Percentiles rank a stretch among this genome's conserved stretches.
These are phyloP conservation scores for Morone chrysops DNA, from an alignment of 2,113 vertebrate genomes.

Conservation along the genomic window DNA sequence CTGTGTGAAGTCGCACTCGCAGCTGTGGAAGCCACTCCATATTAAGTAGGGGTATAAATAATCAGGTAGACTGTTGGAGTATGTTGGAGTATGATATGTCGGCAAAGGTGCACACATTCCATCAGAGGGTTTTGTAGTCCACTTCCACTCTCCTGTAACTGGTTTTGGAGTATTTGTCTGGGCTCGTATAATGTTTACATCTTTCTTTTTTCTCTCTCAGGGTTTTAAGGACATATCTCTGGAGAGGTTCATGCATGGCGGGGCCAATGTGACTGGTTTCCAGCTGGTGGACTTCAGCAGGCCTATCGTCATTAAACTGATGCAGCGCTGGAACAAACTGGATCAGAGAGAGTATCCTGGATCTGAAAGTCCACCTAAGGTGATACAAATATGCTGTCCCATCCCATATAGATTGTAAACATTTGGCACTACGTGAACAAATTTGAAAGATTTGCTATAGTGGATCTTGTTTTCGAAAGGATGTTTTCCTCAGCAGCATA, in stretches of 20 bases:
- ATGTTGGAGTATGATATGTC: conserved; percentile 10
- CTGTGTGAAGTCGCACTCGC: conserved; percentile 36
- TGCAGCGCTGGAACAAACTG: conserved; percentile 99
- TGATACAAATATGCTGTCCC: conserved; percentile 64
- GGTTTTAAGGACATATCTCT: conserved; percentile 99
- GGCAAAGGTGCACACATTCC: neutral
- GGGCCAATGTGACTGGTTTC: conserved; percentile 98
- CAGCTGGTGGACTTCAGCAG: conserved; percentile 98
- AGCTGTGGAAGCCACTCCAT: conserved; percentile 26
- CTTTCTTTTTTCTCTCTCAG: conserved; percentile 72
- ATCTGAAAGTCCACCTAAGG: conserved; percentile 96
- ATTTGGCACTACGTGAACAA: neutral
- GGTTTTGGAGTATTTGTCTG: neutral
- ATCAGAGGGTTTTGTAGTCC: neutral
- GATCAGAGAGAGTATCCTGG: conserved; percentile 99
- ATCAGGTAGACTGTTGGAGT: conserved; percentile 21
- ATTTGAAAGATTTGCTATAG: neutral
- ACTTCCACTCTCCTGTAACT: neutral
- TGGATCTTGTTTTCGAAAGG: neutral
- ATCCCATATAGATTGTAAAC: neutral
- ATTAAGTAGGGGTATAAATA: conserved; percentile 38
- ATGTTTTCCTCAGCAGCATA: neutral
- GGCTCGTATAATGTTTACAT: neutral
- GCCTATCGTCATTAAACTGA: conserved; percentile 95
- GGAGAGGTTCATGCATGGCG: conserved; percentile 98